Conservation (phyloP, 2,888 invertebrate species). For the Yponomeuta evonymella region DNA sequence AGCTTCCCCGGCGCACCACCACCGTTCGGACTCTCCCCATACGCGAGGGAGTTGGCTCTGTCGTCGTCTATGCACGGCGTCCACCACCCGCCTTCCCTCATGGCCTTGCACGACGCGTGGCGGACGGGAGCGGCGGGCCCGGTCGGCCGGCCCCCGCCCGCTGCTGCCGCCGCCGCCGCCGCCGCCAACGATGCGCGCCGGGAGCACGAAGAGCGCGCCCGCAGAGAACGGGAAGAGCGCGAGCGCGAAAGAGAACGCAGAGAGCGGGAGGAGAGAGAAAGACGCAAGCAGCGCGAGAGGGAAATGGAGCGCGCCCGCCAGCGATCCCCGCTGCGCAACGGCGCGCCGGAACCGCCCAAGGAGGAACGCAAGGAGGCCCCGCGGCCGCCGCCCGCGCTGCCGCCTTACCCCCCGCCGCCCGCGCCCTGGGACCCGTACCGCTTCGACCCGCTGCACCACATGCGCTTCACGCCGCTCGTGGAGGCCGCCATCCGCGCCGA, state of each 20-base stretch:
- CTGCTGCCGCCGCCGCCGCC: constrained; percentile 36
- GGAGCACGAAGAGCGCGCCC: constrained; percentile 68
- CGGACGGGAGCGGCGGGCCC: constrained; percentile 50
- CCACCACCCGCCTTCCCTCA: constrained; percentile 56
- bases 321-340: constrained; percentile 86
- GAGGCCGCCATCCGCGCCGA: constrained; percentile 86
- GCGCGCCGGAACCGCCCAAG: constrained; percentile 66
- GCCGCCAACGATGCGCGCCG: constrained; percentile 50
- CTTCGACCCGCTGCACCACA: constrained; percentile 81
- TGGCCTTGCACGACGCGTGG: constrained; percentile 65
- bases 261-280: constrained; percentile 75
- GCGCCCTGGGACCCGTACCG: constrained; percentile 82
- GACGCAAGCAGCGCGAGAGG: constrained; percentile 75
- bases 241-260: constrained; percentile 67
- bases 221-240: constrained; percentile 76
- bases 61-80: constrained; percentile 60
- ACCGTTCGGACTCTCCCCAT: constrained; percentile 82
- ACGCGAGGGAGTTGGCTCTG: constrained; percentile 79
- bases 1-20: constrained; percentile 79
- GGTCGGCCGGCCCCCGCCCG: constrained; percentile 28
- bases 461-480: constrained; percentile 86
- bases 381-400: constrained; percentile 58
- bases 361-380: constrained; percentile 74
- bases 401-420: constrained; percentile 77
- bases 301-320: constrained; percentile 79